A percentile compares a stretch with the other conserved stretches of the same genome.
These are phyloP conservation scores for Lithophane leautieri DNA, from an alignment of 2,888 invertebrate species.

Conservation along the genomic window DNA sequence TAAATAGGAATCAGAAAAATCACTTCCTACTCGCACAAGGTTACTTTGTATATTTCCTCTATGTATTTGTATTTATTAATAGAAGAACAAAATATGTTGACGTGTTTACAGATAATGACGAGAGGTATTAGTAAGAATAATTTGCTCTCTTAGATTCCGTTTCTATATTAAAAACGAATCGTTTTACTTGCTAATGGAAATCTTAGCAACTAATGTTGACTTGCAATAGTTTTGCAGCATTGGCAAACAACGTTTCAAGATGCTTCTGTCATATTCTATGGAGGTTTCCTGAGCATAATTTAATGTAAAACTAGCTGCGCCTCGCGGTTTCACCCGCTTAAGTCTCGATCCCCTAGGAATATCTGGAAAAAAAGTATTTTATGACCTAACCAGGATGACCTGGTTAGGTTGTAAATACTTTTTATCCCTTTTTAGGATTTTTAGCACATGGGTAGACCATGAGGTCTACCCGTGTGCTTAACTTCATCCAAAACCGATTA, in stretches of 20 bases:
- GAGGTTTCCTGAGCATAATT: not conserved
- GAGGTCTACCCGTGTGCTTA: no score
- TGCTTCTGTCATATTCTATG: not conserved
- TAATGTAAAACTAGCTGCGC: not conserved
- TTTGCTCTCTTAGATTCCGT: slow-evolving; percentile 20
- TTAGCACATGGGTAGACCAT: no score
- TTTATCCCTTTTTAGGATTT: no score
- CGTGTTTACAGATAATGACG: slow-evolving; percentile 34
- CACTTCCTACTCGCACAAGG: slow-evolving; percentile 77
- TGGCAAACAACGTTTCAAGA: not conserved
- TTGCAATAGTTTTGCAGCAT: slow-evolving; percentile 10
- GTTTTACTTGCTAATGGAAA: slow-evolving; percentile 25
- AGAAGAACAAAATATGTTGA: slow-evolving; percentile 44
- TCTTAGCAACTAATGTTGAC: slow-evolving; percentile 1
- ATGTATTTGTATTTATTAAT: slow-evolving; percentile 71
- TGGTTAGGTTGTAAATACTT: no score
- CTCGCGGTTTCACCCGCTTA: no score
- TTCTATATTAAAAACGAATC: slow-evolving; percentile 9
- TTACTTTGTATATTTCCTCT: slow-evolving; percentile 72
- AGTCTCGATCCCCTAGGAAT: no score
- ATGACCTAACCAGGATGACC: no score
- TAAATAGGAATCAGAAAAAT: slow-evolving; percentile 72
- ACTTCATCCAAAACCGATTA: no score
- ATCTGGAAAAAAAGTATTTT: no score
- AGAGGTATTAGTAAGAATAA: slow-evolving; percentile 31